Evolutionary conservation across 2,797 vertebrate species (phyloP), one percentile per base, ranked within the genome.

Genomic region (Lepus townsendii): DNA sequence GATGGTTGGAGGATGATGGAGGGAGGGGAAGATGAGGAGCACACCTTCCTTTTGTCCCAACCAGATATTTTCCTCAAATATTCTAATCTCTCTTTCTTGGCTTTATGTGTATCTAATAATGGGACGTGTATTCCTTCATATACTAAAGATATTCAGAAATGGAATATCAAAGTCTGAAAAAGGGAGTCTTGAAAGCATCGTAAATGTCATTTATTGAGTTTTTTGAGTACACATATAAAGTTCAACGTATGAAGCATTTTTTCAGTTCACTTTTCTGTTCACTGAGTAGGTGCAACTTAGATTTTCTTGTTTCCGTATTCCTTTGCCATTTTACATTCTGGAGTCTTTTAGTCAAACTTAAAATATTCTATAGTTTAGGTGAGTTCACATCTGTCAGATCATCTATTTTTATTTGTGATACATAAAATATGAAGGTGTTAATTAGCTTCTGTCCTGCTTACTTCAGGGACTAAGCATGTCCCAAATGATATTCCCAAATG

Each of bases 391-490:
- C 27, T 75, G 26, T 38, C 30, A 68, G 52, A 57, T 62, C 20
- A 26, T 54, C 30, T 35, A 20, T 60, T 93, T 65, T 83, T 30
- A 92, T 92, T 83, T 90, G 93, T 35, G 16, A 80, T 69, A 79
- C 69, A 32, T 63, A 92, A 87, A 80, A 77, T 77, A 50, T 14
- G 27, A 87, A 69, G 32, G 13, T 79, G 19, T 69, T 68, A 63
- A 30, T 63, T 19, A 47, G 17, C 26, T 69, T 82, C 27, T 32
- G 10, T 47, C 35, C 8, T 63, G 13, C 30, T 95, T 24, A 78
- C 22, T 27, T 85, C 9, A 17, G 35, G 54, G 47, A 60, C 30
- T 0, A 12, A 94, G 8, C 13, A 26, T 20, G 30, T 24, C 50
- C 22, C 69, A 57, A 84, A 69, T 22, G 17, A 27, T 57, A 62